Conservation (phyloP, 2,113 vertebrate genomes). For the Carassius carassius region DNA sequence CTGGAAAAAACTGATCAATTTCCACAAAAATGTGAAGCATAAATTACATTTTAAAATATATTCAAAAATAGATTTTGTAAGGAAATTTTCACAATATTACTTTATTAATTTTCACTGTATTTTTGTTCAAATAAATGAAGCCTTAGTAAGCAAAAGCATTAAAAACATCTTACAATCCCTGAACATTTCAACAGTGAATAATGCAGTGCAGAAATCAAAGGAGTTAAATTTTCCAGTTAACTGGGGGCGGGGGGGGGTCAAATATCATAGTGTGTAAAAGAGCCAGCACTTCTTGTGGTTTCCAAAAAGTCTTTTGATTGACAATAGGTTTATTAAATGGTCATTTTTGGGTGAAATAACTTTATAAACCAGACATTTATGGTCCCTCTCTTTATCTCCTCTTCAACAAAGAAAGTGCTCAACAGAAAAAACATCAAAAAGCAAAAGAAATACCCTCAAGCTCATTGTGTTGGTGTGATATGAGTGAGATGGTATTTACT, state of each 20-base stretch:
- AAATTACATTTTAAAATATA: neutral
- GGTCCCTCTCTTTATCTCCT: constrained; percentile 6
- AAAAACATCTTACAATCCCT: neutral
- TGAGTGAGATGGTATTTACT: constrained; percentile 17
- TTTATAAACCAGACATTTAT: neutral
- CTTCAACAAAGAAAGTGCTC: neutral
- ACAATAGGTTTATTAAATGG: neutral
- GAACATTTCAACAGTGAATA: neutral
- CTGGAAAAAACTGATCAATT: no score
- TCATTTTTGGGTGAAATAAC: neutral
- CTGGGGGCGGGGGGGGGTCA: no score
- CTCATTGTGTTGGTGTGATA: neutral
- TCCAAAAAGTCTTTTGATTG: neutral
- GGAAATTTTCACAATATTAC: neutral
- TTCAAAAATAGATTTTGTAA: no score
- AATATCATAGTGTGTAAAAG: neutral
- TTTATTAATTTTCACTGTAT: neutral
- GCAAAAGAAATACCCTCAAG: constrained; percentile 17
- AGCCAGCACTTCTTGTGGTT: neutral
- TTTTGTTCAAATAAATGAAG: neutral
- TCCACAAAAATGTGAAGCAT: neutral
- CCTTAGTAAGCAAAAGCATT: neutral
- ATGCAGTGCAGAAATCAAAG: neutral
- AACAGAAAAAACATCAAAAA: constrained; percentile 21
- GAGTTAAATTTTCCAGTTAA: no score